phyloP scores from a whole-genome alignment of 2,888 invertebrate genomes.

The Brassicogethes aeneus region DNA sequence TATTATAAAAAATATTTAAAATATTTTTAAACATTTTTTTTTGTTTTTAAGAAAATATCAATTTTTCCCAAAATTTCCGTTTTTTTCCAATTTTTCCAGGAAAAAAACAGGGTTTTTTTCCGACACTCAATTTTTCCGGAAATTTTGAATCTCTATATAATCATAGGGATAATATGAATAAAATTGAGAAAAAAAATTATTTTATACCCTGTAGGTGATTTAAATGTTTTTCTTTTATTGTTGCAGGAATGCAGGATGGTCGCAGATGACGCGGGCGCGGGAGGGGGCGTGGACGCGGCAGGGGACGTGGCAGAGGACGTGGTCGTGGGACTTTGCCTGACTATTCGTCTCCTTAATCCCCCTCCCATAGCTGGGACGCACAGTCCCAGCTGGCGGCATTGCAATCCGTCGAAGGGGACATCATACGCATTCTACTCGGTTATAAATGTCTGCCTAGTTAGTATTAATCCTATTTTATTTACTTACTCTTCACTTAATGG shows the following conservation, averaged over 20 bases:
- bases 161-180: too few species aligned
- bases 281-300: conserved; percentile 66
- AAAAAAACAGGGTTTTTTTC: too few species aligned
- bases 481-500: neutral
- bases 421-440: conserved; percentile 6
- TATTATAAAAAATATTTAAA: too few species aligned
- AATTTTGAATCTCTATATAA: too few species aligned
- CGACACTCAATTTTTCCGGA: too few species aligned
- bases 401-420: conserved; percentile 13
- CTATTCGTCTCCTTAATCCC: conserved; percentile 38
- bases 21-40: too few species aligned
- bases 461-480: too few species aligned
- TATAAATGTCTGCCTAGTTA: conserved; percentile 9
- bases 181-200: too few species aligned
- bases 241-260: conserved; percentile 69
- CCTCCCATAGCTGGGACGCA: conserved; percentile 21
- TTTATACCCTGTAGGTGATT: neutral
- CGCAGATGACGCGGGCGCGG: conserved; percentile 81
- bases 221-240: too few species aligned
- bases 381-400: conserved; percentile 8
- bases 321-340: conserved; percentile 47
- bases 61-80: too few species aligned
- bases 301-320: conserved; percentile 73
- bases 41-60: too few species aligned
- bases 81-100: too few species aligned